Base-by-base conservation (phyloP, 37 sponge, comb jelly and placozoan species). In the Eunapius fragilis region DNA sequence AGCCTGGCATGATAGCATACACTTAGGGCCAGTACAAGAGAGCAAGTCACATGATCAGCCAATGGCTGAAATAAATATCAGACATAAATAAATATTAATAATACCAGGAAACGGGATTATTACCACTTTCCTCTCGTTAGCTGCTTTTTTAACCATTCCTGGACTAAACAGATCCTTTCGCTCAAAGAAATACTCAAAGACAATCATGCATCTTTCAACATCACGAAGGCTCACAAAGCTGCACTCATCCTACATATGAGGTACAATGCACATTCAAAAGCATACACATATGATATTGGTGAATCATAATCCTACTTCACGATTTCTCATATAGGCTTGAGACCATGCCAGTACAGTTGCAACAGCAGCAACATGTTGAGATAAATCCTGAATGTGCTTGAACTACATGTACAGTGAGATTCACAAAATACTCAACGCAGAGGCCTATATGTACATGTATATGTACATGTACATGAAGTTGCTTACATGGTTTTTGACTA, bases 221-320 rank as follows among this genome's bases (percentile, higher is more conserved):
- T 95, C 95, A 13, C 95, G 71, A 25, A 95, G 73, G 67, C 95
- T 95, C 11, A 95, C 95, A 86, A 85, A 95, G 70, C 92, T 95
- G 77, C 94, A 94, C 50, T 94, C 95, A 88, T 94, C 89, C 89
- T 94, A 47, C 23, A 26, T n/a, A n/a, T n/a, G n/a, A n/a, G n/a
- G n/a, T n/a, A n/a, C n/a, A n/a, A 50, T 3, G 3, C 41, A 6
- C 3, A 9, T 41, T 41, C 41, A 41, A 6, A 41, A 41, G 41
- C 2, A 2, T 48, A 7, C 5, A n/a, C n/a, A n/a, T 10, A 41
- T 41, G 6, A 41, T 41, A 41, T 41, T 41, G 3, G 41, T 41
- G 41, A 3, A 41, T 41, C 41, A 34, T 74, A 84, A 37, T 13
- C 71, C 22, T 22, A 93, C 95, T 84, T 88, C 85, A 74, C 84